Conservation (phyloP, 2,797 vertebrate genomes). For the Microctenopoma lineatum region DNA sequence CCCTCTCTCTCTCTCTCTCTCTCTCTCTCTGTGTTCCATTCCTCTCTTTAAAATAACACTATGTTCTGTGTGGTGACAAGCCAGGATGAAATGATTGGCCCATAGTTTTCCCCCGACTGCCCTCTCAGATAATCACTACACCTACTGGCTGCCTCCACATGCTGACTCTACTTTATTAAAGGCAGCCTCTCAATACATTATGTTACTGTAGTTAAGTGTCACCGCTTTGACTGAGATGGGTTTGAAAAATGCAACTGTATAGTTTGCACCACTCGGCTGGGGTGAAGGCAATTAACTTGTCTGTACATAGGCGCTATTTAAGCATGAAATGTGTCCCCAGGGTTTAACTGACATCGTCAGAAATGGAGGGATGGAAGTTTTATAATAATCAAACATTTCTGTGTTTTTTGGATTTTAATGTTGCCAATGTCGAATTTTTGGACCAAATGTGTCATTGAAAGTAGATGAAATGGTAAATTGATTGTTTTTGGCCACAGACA, state of each 20-base stretch:
- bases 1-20: slow-evolving; percentile 54
- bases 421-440: too few species aligned
- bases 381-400: background rate
- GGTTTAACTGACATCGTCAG: background rate
- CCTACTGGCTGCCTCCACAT: slow-evolving; percentile 64
- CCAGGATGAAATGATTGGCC: slow-evolving; percentile 80
- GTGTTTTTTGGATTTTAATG: too few species aligned
- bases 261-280: background rate
- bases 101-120: slow-evolving; percentile 75
- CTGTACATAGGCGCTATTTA: background rate
- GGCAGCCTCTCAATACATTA: slow-evolving; percentile 47
- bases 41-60: slow-evolving; percentile 71
- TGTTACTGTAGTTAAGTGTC: slow-evolving; percentile 39
- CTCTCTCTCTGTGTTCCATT: slow-evolving; percentile 34
- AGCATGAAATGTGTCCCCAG: background rate
- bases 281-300: background rate
- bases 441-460: too few species aligned
- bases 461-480: too few species aligned
- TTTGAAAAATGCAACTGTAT: slow-evolving; percentile 19
- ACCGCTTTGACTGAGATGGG: slow-evolving; percentile 21
- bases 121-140: slow-evolving; percentile 75
- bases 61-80: slow-evolving; percentile 73
- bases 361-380: background rate
- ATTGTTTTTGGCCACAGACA: too few species aligned
- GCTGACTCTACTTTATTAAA: slow-evolving; percentile 75